Base-by-base conservation (phyloP, 2,888 invertebrate genomes). In the Steinernema scapterisci region DNA sequence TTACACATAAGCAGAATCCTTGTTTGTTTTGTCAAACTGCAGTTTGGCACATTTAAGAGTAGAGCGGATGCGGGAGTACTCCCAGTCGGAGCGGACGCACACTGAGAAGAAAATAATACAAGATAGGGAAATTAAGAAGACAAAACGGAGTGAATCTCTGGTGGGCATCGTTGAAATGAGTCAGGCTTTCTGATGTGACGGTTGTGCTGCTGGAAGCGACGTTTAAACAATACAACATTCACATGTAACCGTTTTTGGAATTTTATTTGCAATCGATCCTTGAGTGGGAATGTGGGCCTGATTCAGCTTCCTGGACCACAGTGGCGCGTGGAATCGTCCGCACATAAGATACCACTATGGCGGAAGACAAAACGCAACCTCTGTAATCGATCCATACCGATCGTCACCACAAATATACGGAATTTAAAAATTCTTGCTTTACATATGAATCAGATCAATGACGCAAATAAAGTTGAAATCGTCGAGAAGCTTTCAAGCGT, bases 41-140 rank as follows among this genome's bases (percentile, higher is more conserved):
- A 63, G 25, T 38, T 63, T 63, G 1, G 63, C 23, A n/a, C 63
- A 63, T 63, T 63, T 63, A 7, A 63, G 63, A 11, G 13, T 31
- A 16, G 63, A 27, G 1, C 63, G 63, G 13, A 63, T 63, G 16
- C 63, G 63, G 16, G 31, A 25, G 25, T 31, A 63, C 27, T 63
- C 38, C 63, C 63, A 63, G 7, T 63, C 31, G 3, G 31, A 25
- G 13, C 48, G 48, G 19, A 19, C 48, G n/a, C 48, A 5, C 48
- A 13, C 5, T 5, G 16, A 19, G 38, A 38, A 38, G 38, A 38
- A 38, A 9, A 38, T 3, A 38, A 38, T 38, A 38, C 5, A 6
- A 38, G 38, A 21, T 1, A 31, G 27, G 9, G 31, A 13, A 31
- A 63, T 31, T 25, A 63, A 38, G 16, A 13, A 38, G 25, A 21